A percentile compares a stretch with the other conserved stretches of the same genome.
These are phyloP conservation scores for Thunnus maccoyii DNA, from an alignment of 2,113 vertebrate species.

Conservation along the genomic window DNA sequence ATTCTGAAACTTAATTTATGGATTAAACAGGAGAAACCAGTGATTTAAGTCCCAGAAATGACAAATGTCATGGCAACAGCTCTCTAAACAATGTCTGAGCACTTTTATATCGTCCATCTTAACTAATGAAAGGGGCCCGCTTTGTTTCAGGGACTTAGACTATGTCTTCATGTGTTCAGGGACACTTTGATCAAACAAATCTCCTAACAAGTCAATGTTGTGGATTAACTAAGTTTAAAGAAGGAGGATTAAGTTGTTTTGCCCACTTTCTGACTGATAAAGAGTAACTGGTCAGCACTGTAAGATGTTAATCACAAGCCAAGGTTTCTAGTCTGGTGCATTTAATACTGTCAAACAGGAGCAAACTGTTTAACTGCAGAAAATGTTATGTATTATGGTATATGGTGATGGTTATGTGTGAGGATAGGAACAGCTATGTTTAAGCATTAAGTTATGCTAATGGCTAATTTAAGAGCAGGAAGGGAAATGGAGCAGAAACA, in stretches of 20 bases:
- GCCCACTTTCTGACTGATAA: neutral
- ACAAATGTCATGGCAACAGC: neutral
- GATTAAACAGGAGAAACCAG: neutral
- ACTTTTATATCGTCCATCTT: neutral
- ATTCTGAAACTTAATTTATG: constrained; percentile 16
- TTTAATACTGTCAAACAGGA: neutral
- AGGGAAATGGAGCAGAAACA: too few relatives aligned
- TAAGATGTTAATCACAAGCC: neutral
- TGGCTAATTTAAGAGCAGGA: too few relatives aligned
- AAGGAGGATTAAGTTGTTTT: constrained; percentile 52
- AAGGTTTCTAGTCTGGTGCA: neutral
- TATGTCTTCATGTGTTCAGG: constrained; percentile 38
- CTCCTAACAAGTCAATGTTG: constrained; percentile 11
- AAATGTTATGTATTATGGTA: too few relatives aligned
- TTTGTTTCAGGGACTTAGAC: constrained; percentile 38
- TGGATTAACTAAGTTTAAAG: constrained; percentile 49
- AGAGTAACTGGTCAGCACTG: neutral
- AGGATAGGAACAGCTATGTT: too few relatives aligned
- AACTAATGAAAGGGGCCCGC: constrained; percentile 11
- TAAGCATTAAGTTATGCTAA: too few relatives aligned
- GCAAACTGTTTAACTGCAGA: too few relatives aligned
- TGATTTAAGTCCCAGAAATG: constrained; percentile 18
- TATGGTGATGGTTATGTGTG: too few relatives aligned
- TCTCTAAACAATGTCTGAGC: neutral
- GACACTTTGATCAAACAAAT: constrained; percentile 66